phyloP scores from a whole-genome alignment of 2,113 vertebrate species.

The Aix galericulata region DNA sequence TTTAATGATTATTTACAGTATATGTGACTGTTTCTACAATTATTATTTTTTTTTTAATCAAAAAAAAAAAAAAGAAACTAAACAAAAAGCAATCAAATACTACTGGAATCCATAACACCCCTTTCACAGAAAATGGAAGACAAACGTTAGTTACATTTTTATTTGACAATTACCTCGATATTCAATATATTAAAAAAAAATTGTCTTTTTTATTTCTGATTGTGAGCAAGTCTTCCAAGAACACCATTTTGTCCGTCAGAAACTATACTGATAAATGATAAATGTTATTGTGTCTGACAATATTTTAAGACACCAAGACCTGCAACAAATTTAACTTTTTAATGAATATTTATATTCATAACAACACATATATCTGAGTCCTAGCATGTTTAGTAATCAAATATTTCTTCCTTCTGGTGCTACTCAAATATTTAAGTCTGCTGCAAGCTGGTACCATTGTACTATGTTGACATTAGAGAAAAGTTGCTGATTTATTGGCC shows the following conservation, averaged over 20 bases:
- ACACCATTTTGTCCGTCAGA: neutral
- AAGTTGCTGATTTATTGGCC: neutral
- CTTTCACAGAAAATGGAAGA: neutral
- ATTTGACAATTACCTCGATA: constrained; percentile 7
- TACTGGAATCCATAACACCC: neutral
- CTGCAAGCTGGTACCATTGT: neutral
- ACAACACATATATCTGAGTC: neutral
- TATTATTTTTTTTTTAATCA: neutral
- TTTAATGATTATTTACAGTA: neutral
- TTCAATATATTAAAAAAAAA: neutral
- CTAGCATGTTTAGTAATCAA: neutral
- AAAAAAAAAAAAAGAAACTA: neutral
- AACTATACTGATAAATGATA: neutral
- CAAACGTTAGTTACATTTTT: neutral
- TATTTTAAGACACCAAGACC: neutral
- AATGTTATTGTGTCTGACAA: neutral
- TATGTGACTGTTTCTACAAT: neutral
- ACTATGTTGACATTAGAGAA: neutral
- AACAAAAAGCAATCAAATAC: neutral
- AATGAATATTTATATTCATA: constrained; percentile 17
- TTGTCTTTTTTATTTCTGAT: neutral
- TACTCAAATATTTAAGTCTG: neutral
- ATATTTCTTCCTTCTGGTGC: neutral
- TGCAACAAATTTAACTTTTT: neutral
- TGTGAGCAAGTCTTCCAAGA: neutral